These are phyloP conservation scores for Rosalia funebris DNA, from an alignment of 2,888 invertebrate genomes.

Conservation along the genomic window DNA sequence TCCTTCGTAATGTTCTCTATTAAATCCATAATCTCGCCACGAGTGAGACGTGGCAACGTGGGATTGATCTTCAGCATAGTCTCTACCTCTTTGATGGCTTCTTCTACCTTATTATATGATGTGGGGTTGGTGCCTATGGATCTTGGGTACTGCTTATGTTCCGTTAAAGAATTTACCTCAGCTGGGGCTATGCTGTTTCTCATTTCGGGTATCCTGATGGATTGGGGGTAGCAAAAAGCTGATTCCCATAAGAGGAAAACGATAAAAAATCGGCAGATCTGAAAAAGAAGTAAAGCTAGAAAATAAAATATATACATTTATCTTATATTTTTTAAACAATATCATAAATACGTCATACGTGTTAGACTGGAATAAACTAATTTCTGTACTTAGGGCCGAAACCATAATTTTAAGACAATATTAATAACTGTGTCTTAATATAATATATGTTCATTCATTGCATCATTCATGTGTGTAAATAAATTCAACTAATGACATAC, in stretches of 20 bases:
- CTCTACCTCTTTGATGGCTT: constrained; percentile 76
- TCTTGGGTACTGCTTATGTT: constrained; percentile 29
- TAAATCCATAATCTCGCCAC: constrained; percentile 74
- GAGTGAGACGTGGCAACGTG: constrained; percentile 71
- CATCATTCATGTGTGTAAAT: too few species aligned
- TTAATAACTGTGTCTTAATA: too few species aligned
- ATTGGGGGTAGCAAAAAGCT: constrained; percentile 22
- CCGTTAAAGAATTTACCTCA: constrained; percentile 35
- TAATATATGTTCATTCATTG: too few species aligned
- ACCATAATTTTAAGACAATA: too few species aligned
- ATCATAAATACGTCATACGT: too few species aligned
- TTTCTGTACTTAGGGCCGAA: too few species aligned
- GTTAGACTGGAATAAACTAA: too few species aligned
- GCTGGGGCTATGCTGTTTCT: constrained; percentile 33
- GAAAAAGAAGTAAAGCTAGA: too few species aligned
- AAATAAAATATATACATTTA: too few species aligned
- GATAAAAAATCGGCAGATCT: not conserved
- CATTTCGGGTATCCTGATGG: constrained; percentile 24
- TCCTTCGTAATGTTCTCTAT: constrained; percentile 73
- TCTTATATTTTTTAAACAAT: too few species aligned
- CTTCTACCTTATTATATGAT: constrained; percentile 65
- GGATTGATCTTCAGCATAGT: constrained; percentile 70
- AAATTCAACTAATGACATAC: too few species aligned
- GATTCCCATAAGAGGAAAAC: not conserved
- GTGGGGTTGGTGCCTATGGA: constrained; percentile 27